These are phyloP conservation scores for Pipistrellus pygmaeus DNA, from an alignment of 2,797 vertebrate genomes.

Conservation along the genomic window DNA sequence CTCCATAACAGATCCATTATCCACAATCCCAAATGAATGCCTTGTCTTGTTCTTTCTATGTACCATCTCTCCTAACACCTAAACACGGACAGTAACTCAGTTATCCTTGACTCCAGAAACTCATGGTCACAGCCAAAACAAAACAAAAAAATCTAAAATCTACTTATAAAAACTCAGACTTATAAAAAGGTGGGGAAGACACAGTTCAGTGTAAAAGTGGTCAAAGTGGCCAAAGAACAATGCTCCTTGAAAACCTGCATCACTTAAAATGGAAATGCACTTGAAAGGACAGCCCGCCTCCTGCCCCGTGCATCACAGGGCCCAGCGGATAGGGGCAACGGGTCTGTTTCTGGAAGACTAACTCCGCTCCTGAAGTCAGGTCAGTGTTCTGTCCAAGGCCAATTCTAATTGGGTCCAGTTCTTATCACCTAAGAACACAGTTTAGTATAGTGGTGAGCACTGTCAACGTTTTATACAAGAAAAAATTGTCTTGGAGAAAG, in stretches of 20 bases:
- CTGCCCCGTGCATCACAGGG: not conserved
- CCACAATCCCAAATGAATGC: not conserved
- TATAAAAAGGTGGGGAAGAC: not conserved
- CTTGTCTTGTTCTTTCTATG: not conserved
- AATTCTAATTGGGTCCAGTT: slow-evolving; percentile 26
- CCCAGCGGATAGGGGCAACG: not conserved
- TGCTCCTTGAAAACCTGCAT: not conserved
- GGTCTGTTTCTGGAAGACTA: not conserved
- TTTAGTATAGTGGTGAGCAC: not conserved
- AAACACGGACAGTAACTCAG: not conserved
- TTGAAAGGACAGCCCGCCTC: not conserved
- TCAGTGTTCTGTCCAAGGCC: slow-evolving; percentile 23
- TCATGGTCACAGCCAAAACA: not conserved
- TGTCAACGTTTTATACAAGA: not conserved
- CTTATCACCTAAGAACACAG: slow-evolving; percentile 40
- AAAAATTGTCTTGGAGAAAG: not conserved
- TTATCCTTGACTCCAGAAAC: not conserved
- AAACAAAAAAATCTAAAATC: not conserved
- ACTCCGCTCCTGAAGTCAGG: not conserved
- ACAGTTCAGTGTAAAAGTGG: not conserved
- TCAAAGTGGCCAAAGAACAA: not conserved
- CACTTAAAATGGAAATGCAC: not conserved
- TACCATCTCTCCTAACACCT: not conserved
- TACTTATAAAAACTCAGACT: not conserved
- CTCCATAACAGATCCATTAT: not conserved